Base-by-base conservation (phyloP, 2,888 invertebrate species). In the Rotaria sp. region DNA sequence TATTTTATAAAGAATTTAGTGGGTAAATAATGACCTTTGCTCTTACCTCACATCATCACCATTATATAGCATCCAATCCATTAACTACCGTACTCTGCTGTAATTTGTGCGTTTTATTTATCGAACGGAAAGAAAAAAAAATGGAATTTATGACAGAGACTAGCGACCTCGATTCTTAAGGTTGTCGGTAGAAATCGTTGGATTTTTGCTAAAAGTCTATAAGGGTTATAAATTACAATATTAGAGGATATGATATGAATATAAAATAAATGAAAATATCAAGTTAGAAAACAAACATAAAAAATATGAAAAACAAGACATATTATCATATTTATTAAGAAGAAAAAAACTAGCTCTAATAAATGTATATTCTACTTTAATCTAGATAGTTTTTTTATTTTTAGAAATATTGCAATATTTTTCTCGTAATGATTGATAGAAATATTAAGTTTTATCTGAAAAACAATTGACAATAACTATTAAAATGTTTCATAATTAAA, bases 11-110 rank as follows among this genome's bases (percentile, higher is more conserved):
- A 67, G 67, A 30, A 35, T 18, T 15, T 15, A 21, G 21, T 1
- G 21, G 8, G 7, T 2, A 67, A 67, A 30, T 38, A 18, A 35
- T 18, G 67, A 67, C 67, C 67, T 67, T 67, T 67, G 67, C 0
- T 18, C 30, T 67, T 15, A 35, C 15, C 13, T 67, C 30, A 5
- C 5, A 8, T 67, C 35, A 35, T 67, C 67, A 59, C n/a, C 59
- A 67, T 67, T 67, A 35, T 35, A 67, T 7, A 67, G 67, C 35
- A 67, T 67, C 67, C 67, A 67, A 67, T 67, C 67, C 67, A 67
- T 15, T 35, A 38, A 67, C 35, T 67, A 67, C 67, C 67, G 18
- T 67, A 18, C 35, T 21, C 35, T 1, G 15, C 21, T 67, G 21
- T 35, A 67, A 67, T 67, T 67, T 35, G 67, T 67, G 18, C 30